Conservation (phyloP, 2,113 vertebrate species). For the Nansenia antarctica region DNA sequence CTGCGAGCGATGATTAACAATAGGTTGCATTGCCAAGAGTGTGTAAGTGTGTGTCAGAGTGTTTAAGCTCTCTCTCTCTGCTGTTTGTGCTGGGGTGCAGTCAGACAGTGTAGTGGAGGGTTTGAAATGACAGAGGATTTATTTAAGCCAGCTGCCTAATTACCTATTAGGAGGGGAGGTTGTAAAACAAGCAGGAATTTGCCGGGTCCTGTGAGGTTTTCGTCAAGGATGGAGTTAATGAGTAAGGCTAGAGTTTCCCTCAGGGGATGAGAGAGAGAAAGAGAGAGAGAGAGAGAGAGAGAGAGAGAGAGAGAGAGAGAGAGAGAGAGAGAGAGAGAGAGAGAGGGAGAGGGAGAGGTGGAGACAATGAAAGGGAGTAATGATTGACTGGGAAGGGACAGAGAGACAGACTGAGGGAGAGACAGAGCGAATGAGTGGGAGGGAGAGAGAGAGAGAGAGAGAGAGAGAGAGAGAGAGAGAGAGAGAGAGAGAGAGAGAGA, state of each 20-base stretch:
- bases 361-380: background rate
- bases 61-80: background rate
- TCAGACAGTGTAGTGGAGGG: background rate
- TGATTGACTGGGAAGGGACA: constrained; percentile 1
- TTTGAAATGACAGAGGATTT: constrained; percentile 45
- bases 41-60: background rate
- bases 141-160: constrained; percentile 51
- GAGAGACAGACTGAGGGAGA: background rate
- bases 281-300: background rate
- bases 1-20: constrained; percentile 49
- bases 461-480: background rate
- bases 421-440: no score
- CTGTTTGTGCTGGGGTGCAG: background rate
- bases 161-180: constrained; percentile 50
- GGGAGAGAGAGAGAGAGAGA: background rate
- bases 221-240: constrained; percentile 45
- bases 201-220: constrained; percentile 54
- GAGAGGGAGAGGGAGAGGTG: background rate
- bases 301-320: background rate
- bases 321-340: background rate
- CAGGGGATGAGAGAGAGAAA: constrained; percentile 19
- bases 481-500: background rate
- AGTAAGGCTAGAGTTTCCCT: constrained; percentile 33
- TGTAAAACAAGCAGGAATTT: constrained; percentile 62
- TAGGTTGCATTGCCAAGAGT: constrained; percentile 15